These are phyloP conservation scores for Ictidomys tridecemlineatus DNA, from an alignment of 2,113 vertebrate genomes.

Conservation along the genomic window DNA sequence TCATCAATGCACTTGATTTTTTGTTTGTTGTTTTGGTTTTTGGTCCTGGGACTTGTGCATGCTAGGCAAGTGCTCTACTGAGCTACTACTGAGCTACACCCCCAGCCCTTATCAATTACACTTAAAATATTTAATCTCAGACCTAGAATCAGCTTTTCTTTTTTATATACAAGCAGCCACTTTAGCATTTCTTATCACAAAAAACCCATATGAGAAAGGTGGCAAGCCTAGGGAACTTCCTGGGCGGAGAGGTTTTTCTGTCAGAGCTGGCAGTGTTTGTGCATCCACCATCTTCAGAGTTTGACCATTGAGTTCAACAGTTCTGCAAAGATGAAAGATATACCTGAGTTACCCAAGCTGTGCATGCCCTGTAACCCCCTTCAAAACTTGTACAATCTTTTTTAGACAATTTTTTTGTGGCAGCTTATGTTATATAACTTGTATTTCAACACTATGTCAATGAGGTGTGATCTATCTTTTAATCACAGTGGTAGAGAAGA, in stretches of 20 bases:
- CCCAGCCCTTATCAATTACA: slow-evolving; percentile 15
- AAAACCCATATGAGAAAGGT: slow-evolving; percentile 93
- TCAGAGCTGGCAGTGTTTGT: slow-evolving; percentile 89
- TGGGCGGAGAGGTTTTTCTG: slow-evolving; percentile 84
- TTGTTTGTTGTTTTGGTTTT: neutral
- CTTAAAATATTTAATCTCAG: neutral
- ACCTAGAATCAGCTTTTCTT: neutral
- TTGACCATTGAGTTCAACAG: slow-evolving; percentile 90
- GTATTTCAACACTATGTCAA: neutral
- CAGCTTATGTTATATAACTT: neutral
- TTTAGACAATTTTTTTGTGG: neutral
- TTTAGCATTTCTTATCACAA: slow-evolving; percentile 90
- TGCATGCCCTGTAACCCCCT: rapidly evolving
- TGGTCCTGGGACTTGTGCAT: neutral
- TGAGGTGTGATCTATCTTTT: neutral
- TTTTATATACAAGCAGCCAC: slow-evolving; percentile 89
- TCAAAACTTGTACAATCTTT: slow-evolving; percentile 2
- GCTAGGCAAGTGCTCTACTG: neutral
- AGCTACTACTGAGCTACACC: neutral
- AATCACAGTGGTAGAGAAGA: neutral
- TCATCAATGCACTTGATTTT: neutral
- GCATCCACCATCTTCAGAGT: slow-evolving; percentile 94
- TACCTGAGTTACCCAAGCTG: neutral
- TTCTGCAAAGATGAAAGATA: slow-evolving; percentile 83
- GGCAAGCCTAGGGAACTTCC: slow-evolving; percentile 89